Base-by-base conservation (phyloP, 2,113 vertebrate genomes). In the Amphiprion percula region DNA sequence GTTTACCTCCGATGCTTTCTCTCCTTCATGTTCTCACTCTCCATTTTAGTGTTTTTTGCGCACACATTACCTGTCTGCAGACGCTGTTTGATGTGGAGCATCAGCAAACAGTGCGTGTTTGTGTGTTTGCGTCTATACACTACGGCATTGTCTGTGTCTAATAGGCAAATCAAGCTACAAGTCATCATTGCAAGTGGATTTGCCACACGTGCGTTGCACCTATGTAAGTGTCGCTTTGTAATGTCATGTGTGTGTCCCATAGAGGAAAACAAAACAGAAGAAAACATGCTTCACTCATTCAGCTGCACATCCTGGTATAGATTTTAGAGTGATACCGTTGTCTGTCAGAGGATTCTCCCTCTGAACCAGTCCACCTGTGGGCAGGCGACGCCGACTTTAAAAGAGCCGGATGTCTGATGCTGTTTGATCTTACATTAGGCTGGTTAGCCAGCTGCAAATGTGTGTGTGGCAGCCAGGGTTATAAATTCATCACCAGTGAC, bases 1-100 rank as follows among this genome's bases (percentile, higher is more conserved):
- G 84, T 90, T 89, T 84, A 84, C 79, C 66, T 77, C 53, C 26
- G 3, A 37, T 47, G 83, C 84, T 52, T 76, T 77, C 74, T 73
- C 74, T 70, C 83, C 79, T 80, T 50, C 54, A 10, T 41, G 73
- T 61, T 53, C 52, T 62, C 23, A 7, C 66, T 54, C 53, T 49
- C 46, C 72, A 83, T 84, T 86, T 80, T 66, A 68, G 67, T 75
- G 58, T n/a, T 37, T 62, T 60, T 33, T 80, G 83, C 73, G 53
- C 73, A 66, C 33, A 9, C 83, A 90, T 86, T 84, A 88, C 73
- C 79, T 76, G 75, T 88, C 76, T 88, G 69, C 76, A 84, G 74
- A 87, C 52, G 4, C 55, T 4, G 74, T 92, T 93, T 93, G 86
- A 92, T 91, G 88, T 91, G 76, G 62, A 74, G 54, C 73, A 44